These are phyloP conservation scores for Argopecten irradians DNA, from an alignment of 1,140 invertebrate genomes.

Conservation along the genomic window DNA sequence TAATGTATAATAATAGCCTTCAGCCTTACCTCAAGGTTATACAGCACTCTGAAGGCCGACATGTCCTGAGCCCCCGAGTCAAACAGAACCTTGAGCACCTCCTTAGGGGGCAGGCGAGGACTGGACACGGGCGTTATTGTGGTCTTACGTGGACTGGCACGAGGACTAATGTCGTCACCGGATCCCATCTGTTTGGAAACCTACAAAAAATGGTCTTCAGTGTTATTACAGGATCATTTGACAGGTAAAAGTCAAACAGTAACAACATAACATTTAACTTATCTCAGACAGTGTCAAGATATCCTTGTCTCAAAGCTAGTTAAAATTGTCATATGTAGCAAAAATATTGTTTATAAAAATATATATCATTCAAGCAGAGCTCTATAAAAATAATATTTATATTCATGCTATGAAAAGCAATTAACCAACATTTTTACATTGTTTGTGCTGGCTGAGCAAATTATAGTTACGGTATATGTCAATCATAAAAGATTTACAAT, in stretches of 20 bases:
- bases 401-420: background rate
- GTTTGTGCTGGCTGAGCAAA: too few species aligned
- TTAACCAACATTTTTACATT: too few species aligned
- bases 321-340: too few species aligned
- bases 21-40: constrained; percentile 79
- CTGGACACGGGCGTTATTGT: constrained; percentile 53
- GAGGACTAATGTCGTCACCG: constrained; percentile 70
- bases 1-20: background rate
- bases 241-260: background rate
- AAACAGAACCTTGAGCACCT: constrained; percentile 76
- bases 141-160: constrained; percentile 73
- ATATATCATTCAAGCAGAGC: background rate
- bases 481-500: too few species aligned
- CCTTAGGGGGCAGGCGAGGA: constrained; percentile 62
- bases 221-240: background rate
- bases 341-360: background rate
- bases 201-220: constrained; percentile 42
- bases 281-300: background rate
- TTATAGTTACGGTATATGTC: too few species aligned
- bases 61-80: constrained; percentile 75
- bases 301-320: too few species aligned
- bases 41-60: constrained; percentile 79
- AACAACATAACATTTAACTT: background rate
- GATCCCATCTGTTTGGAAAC: constrained; percentile 58
- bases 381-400: background rate